Conservation (phyloP, 2,888 invertebrate species). For the Dicranocentrus wangi region DNA sequence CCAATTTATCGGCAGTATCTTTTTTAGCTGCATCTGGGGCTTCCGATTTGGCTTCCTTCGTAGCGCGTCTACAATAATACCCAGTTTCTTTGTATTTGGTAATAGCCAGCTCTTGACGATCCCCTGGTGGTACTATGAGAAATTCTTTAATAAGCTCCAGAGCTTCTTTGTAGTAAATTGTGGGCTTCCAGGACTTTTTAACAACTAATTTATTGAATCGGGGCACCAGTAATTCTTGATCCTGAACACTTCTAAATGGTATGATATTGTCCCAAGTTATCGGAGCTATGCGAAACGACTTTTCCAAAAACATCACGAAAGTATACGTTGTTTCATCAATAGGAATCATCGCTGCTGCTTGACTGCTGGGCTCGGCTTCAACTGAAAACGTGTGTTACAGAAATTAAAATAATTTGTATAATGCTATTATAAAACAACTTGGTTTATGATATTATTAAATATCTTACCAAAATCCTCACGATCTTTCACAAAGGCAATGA, state of each 20-base stretch:
- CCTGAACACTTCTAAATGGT: slow-evolving; percentile 46
- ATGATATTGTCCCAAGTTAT: slow-evolving; percentile 58
- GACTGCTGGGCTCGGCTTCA: slow-evolving; percentile 21
- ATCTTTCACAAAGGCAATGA: slow-evolving; percentile 57
- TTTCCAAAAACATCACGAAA: slow-evolving; percentile 64
- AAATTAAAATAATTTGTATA: not conserved
- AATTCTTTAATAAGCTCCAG: slow-evolving; percentile 50
- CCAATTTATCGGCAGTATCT: not conserved
- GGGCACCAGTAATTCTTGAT: slow-evolving; percentile 37
- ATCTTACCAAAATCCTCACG: slow-evolving; percentile 22
- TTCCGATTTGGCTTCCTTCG: not conserved
- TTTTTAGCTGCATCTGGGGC: not conserved
- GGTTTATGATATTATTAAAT: slow-evolving; percentile 4
- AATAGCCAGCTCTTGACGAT: not conserved
- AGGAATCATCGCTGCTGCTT: too few relatives aligned
- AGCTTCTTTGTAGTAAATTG: slow-evolving; percentile 24
- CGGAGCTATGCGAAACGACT: slow-evolving; percentile 51
- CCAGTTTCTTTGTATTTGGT: not conserved
- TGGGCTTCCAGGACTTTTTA: slow-evolving; percentile 34
- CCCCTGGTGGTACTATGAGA: not conserved
- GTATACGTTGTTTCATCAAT: slow-evolving; percentile 32
- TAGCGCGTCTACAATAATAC: not conserved
- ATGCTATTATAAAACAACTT: not conserved
- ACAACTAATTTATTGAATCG: slow-evolving; percentile 50
- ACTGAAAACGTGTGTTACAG: not conserved